Conservation (phyloP, 2,113 vertebrate genomes). For the Pampusana beccarii region DNA sequence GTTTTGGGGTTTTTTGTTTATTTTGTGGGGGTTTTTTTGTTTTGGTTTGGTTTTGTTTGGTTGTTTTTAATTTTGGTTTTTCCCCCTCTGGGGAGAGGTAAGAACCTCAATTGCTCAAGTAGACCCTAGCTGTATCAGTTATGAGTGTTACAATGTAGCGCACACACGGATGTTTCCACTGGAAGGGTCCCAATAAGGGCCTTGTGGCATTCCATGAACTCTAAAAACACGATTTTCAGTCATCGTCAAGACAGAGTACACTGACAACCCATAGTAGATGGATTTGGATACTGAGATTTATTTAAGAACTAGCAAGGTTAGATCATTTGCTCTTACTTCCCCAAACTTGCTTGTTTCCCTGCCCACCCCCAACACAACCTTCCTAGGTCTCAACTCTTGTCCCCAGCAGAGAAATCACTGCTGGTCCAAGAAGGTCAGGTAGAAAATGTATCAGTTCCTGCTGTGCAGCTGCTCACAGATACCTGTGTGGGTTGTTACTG, state of each 20-base stretch:
- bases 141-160: neutral
- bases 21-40: no score
- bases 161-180: accelerated
- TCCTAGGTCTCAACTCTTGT: neutral
- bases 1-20: no score
- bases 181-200: neutral
- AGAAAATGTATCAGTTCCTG: neutral
- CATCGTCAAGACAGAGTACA: neutral
- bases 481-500: neutral
- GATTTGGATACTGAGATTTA: neutral
- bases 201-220: neutral
- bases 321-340: neutral
- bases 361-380: accelerated
- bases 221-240: neutral
- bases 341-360: neutral
- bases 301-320: neutral
- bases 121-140: neutral
- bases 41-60: neutral
- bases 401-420: neutral
- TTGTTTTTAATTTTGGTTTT: neutral
- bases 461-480: neutral
- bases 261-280: neutral
- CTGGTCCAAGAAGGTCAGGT: neutral
- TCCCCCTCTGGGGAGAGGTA: neutral
- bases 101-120: neutral